These are phyloP conservation scores for Drymonia ruficornis DNA, from an alignment of 2,888 invertebrate genomes.

Conservation along the genomic window DNA sequence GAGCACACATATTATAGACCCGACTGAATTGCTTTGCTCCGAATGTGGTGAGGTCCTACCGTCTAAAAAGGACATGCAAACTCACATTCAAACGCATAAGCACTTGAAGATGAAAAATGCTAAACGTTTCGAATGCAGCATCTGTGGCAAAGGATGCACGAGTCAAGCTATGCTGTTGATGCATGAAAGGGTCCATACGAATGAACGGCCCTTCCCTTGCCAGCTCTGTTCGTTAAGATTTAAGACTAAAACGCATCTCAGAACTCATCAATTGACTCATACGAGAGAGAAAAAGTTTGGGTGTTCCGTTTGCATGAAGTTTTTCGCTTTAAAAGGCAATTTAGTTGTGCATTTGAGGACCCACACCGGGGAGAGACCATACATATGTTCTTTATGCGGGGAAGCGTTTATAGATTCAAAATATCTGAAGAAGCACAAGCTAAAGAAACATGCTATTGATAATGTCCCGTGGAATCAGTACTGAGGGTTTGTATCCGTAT, in stretches of 20 bases:
- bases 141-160: constrained; percentile 75
- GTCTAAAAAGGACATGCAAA: constrained; percentile 63
- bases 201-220: constrained; percentile 77
- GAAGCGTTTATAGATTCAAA: constrained; percentile 83
- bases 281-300: constrained; percentile 82
- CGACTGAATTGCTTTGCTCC: constrained; percentile 59
- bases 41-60: constrained; percentile 73
- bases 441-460: constrained; percentile 74
- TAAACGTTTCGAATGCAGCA: constrained; percentile 71
- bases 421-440: constrained; percentile 79
- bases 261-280: constrained; percentile 80
- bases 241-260: constrained; percentile 78
- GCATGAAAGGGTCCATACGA: constrained; percentile 81
- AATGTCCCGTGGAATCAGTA: constrained; percentile 77
- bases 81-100: constrained; percentile 61
- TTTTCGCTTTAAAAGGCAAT: constrained; percentile 80
- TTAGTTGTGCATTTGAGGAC: constrained; percentile 79
- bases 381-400: constrained; percentile 72
- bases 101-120: constrained; percentile 51
- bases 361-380: constrained; percentile 81
- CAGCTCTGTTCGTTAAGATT: constrained; percentile 73
- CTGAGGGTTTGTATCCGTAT: constrained; percentile 33
- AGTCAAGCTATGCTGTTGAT: constrained; percentile 80
- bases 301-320: constrained; percentile 81
- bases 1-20: constrained; percentile 65